Evolutionary conservation across 2,888 invertebrate species (phyloP), one percentile per base, ranked within the genome.

Genomic region (Heteropelma amictum): DNA sequence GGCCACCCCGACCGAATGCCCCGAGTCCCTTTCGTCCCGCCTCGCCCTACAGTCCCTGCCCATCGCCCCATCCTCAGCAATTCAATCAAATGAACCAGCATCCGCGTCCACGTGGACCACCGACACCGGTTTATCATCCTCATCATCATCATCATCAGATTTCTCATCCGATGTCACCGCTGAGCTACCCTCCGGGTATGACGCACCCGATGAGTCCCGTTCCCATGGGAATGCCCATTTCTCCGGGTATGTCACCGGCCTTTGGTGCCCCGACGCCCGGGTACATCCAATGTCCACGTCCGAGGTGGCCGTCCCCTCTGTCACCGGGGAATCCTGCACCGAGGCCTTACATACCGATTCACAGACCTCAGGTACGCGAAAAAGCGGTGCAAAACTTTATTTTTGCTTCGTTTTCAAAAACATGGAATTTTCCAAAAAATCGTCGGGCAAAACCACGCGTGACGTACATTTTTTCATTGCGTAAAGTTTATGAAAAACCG

Each of bases 41-140:
- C 10, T 95, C 95, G 35, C 95, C 95, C 54, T 95, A 94, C 91
- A 92, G 93, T 6, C 93, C 94, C 1, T 93, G 94, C 94, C 2
- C 79, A 77, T 67, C 84, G 51, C 81, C 85, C 10, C 79, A 80
- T 65, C 78, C 79, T n/a, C 85, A 78, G 33, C 63, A 33, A 51
- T 54, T 71, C 26, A 71, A 56, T 23, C 75, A 61, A 56, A 60
- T 65, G 65, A 21, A 33, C 30, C 75, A 67, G 35, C 60, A 71
- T 49, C 71, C 65, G 68, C 81, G 86, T 28, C 56, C 82, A 30
- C 81, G 81, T 45, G 80, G 77, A 10, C 68, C 79, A 54, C 42
- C 74, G 2, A 79, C 77, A 38, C 82, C 85, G 42, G 78, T 82
- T 38, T 81, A 67, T 60, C 80, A 80, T 69, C 81, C 79, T 45